Percentiles rank a stretch among this genome's conserved stretches.
phyloP scores from a whole-genome alignment of 2,797 vertebrate species.

The Myotis findleyi region DNA sequence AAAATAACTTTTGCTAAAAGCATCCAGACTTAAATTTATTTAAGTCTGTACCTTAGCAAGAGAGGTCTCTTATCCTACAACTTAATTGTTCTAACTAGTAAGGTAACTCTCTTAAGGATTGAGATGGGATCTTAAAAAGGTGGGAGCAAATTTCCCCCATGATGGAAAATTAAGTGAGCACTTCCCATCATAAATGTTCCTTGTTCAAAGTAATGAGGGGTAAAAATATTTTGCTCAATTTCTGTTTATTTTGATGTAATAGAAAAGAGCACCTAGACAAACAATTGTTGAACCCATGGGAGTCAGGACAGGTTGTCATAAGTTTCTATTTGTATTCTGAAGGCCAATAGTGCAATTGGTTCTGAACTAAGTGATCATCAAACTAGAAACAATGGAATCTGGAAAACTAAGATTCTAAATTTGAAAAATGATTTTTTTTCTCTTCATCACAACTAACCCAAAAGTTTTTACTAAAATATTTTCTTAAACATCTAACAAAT shows the following conservation, averaged over 20 bases:
- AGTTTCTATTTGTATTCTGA: neutral
- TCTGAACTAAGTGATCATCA: neutral
- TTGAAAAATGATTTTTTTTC: neutral
- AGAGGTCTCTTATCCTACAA: neutral
- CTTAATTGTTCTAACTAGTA: neutral
- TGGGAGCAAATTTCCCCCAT: neutral
- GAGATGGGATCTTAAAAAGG: neutral
- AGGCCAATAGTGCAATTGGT: neutral
- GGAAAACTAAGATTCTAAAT: slow-evolving; percentile 3
- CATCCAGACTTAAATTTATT: neutral
- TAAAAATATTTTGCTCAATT: neutral
- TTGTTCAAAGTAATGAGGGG: neutral
- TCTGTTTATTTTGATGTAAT: slow-evolving; percentile 8
- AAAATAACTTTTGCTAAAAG: neutral
- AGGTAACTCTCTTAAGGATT: neutral
- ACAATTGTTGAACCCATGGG: neutral
- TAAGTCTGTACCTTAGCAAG: neutral
- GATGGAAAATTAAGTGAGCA: neutral
- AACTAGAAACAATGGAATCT: neutral
- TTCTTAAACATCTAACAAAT: slow-evolving; percentile 37
- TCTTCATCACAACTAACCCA: neutral
- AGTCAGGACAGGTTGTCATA: neutral
- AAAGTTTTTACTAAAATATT: slow-evolving; percentile 37
- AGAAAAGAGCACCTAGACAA: neutral
- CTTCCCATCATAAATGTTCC: neutral